A percentile compares a stretch with the other conserved stretches of the same genome.
phyloP scores from a whole-genome alignment of 2,888 invertebrate species.

The Cacoxenus indagator region DNA sequence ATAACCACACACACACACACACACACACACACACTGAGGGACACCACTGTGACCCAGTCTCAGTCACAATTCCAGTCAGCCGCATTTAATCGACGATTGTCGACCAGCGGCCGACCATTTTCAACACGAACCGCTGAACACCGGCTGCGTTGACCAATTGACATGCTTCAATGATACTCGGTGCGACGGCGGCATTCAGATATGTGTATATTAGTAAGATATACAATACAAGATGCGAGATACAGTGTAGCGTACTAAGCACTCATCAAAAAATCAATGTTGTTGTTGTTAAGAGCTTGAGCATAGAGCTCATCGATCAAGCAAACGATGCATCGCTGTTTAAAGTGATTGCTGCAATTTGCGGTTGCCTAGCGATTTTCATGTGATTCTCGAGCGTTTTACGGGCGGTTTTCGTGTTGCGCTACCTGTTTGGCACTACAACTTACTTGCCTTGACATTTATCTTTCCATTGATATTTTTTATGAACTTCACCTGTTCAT shows the following conservation, averaged over 20 bases:
- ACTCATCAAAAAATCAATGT: too few relatives aligned
- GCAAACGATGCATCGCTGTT: not conserved
- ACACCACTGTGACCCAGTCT: too few relatives aligned
- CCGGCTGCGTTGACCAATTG: not conserved
- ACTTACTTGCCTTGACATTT: not conserved
- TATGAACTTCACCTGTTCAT: too few relatives aligned
- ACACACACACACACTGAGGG: not conserved
- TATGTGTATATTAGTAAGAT: too few relatives aligned
- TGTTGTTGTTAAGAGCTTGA: too few relatives aligned
- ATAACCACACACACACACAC: not conserved
- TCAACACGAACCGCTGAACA: not conserved
- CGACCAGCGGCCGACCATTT: not conserved
- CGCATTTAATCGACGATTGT: not conserved
- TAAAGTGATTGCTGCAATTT: not conserved
- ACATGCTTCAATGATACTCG: too few relatives aligned
- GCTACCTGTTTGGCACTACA: not conserved
- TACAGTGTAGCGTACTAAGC: too few relatives aligned
- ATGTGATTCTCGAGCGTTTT: not conserved
- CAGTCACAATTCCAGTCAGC: not conserved
- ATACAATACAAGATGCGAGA: too few relatives aligned
- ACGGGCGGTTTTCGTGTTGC: not conserved
- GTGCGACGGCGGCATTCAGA: too few relatives aligned
- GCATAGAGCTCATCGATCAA: not conserved
- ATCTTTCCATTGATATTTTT: too few relatives aligned
- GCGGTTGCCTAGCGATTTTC: not conserved